phyloP scores from a whole-genome alignment of 2,113 vertebrate species.

The Lethenteron reissneri region DNA sequence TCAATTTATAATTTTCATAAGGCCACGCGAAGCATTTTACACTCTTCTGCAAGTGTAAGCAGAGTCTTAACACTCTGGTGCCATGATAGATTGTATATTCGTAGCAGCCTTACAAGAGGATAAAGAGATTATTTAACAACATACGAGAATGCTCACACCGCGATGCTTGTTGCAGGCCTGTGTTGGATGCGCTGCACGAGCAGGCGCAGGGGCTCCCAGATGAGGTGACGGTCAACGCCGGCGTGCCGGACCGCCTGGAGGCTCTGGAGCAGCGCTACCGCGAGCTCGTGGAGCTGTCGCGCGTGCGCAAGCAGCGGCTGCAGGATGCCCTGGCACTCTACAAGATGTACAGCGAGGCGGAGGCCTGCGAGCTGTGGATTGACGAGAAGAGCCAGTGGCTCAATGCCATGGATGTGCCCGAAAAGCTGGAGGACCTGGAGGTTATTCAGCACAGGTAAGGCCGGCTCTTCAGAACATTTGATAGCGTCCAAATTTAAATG shows the following conservation, averaged over 20 bases:
- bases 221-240: conserved; percentile 31
- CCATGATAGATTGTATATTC: too few species aligned
- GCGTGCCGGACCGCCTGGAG: conserved; percentile 39
- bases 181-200: conserved; percentile 55
- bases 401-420: conserved; percentile 77
- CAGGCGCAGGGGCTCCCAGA: conserved; percentile 37
- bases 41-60: too few species aligned
- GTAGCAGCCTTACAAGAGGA: too few species aligned
- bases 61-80: too few species aligned
- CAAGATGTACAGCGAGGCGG: conserved; percentile 79
- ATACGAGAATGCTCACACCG: too few species aligned
- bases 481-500: too few species aligned
- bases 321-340: conserved; percentile 84
- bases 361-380: conserved; percentile 79
- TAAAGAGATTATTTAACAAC: too few species aligned
- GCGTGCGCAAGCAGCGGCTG: conserved; percentile 70
- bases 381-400: conserved; percentile 97
- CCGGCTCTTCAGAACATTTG: too few species aligned
- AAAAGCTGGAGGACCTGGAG: conserved; percentile 90
- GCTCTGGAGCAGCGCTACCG: conserved; percentile 86
- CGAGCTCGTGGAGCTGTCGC: conserved; percentile 55
- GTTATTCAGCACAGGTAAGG: conserved; percentile 88
- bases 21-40: too few species aligned
- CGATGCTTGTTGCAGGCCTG: conserved; percentile 20
- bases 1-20: too few species aligned